These are phyloP conservation scores for Bombyx mori DNA, from an alignment of 1,140 invertebrate species.

Conservation along the genomic window ASM3026992v2 NC_085127.1:10815501-10816000, in stretches of 20 bases:
- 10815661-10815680: constrained; percentile 11
- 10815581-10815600: constrained; percentile 12
- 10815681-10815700: constrained; percentile 10
- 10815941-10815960: no score
- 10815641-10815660: constrained; percentile 17
- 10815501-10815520: no score
- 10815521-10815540: constrained; percentile 25
- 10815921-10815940: no score
- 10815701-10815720: constrained; percentile 7
- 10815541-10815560: constrained; percentile 26
- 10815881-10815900: no score
- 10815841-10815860: no score
- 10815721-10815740: constrained; percentile 2
- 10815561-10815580: constrained; percentile 20
- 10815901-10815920: no score
- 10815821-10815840: no score
- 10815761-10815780: constrained; percentile 2
- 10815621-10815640: constrained; percentile 14
- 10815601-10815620: constrained; percentile 18
- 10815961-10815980: no score
- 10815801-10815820: no score
- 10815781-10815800: no score
- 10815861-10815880: no score
- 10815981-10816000: no score
- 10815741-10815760: constrained; percentile 1